Conservation (phyloP, 2,113 vertebrate genomes). For the Hippoglossus stenolepis region DNA sequence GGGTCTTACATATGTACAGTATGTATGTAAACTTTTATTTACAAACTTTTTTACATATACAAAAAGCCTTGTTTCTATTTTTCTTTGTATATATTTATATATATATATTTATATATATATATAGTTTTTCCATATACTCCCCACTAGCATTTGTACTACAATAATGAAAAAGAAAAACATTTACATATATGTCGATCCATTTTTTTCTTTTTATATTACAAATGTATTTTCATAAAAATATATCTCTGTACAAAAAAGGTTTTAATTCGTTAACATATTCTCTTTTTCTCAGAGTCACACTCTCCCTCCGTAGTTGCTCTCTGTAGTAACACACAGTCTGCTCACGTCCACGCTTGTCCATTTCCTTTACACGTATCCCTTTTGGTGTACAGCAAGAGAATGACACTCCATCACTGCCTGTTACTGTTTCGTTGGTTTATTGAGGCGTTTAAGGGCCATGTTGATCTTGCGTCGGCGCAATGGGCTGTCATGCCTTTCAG, state of each 20-base stretch:
- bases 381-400: slow-evolving; percentile 66
- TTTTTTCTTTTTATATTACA: slow-evolving; percentile 94
- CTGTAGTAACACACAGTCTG: slow-evolving; percentile 56
- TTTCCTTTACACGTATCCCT: slow-evolving; percentile 50
- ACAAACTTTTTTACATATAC: slow-evolving; percentile 98
- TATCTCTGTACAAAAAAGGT: slow-evolving; percentile 98
- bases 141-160: slow-evolving; percentile 95
- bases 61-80: slow-evolving; percentile 84
- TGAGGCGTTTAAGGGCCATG: slow-evolving; percentile 48
- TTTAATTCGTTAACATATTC: slow-evolving; percentile 75
- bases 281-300: slow-evolving; percentile 72
- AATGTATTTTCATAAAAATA: slow-evolving; percentile 99
- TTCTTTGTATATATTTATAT: slow-evolving; percentile 85
- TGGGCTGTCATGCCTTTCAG: slow-evolving; percentile 28
- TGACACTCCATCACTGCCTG: slow-evolving; percentile 21
- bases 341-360: slow-evolving; percentile 57
- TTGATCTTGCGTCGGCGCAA: slow-evolving; percentile 28
- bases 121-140: slow-evolving; percentile 84
- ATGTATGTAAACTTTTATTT: slow-evolving; percentile 96
- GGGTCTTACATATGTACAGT: slow-evolving; percentile 98
- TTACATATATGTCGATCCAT: slow-evolving; percentile 90
- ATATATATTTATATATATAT: slow-evolving; percentile 78
- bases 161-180: slow-evolving; percentile 93
- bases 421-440: slow-evolving; percentile 44
- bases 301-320: slow-evolving; percentile 53